phyloP scores from a whole-genome alignment of 2,797 vertebrate genomes.

The Scyliorhinus canicula region DNA sequence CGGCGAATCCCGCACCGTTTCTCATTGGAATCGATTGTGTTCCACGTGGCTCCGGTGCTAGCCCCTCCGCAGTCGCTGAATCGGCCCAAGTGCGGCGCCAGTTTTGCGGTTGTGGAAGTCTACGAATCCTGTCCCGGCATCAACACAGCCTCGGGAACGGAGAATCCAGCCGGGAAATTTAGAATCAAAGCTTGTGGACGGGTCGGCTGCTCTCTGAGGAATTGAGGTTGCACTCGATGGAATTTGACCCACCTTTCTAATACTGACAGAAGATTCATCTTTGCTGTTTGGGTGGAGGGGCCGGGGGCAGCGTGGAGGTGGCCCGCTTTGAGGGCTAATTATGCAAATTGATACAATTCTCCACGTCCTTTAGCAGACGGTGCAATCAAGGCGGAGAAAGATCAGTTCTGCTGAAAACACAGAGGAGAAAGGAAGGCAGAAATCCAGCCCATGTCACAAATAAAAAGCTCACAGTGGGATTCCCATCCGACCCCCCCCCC shows the following conservation, averaged over 20 bases:
- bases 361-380: constrained; percentile 68
- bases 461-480: background rate
- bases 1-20: too few species aligned
- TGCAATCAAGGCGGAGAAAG: constrained; percentile 57
- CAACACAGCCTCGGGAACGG: too few species aligned
- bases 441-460: background rate
- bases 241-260: background rate
- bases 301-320: constrained; percentile 66
- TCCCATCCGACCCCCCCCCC: background rate
- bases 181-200: background rate
- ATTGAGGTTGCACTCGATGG: background rate
- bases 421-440: constrained; percentile 40
- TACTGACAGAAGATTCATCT: background rate
- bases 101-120: too few species aligned
- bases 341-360: constrained; percentile 75
- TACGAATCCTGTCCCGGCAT: too few species aligned
- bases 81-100: too few species aligned
- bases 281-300: background rate
- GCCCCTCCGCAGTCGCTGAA: too few species aligned
- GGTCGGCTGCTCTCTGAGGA: background rate
- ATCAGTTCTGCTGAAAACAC: constrained; percentile 51
- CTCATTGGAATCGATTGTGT: too few species aligned
- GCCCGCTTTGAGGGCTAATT: constrained; percentile 76
- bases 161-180: too few species aligned
- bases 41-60: too few species aligned